Conservation (phyloP, 2,888 invertebrate genomes). For the Hemistola chrysoprasaria region DNA sequence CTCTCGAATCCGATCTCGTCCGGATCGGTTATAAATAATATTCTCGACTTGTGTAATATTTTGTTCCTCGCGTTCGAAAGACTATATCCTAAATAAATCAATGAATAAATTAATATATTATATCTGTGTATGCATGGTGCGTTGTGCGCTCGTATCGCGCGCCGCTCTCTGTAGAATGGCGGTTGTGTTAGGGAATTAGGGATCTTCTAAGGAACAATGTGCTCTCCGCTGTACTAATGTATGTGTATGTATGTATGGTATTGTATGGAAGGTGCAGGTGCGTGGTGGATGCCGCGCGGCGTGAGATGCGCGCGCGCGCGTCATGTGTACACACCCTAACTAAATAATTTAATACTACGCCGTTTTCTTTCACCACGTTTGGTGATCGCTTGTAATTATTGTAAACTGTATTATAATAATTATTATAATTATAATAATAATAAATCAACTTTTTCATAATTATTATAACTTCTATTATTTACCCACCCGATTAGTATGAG, state of each 20-base stretch:
- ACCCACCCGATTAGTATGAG: neutral
- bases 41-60: slow-evolving; percentile 81
- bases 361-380: slow-evolving; percentile 81
- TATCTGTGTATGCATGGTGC: slow-evolving; percentile 44
- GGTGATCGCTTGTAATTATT: slow-evolving; percentile 83
- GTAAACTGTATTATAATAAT: slow-evolving; percentile 83
- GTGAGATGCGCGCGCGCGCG: slow-evolving; percentile 41
- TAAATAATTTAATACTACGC: slow-evolving; percentile 77
- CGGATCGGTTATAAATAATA: slow-evolving; percentile 80
- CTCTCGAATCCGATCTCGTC: slow-evolving; percentile 75
- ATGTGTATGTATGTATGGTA: no score
- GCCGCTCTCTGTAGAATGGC: slow-evolving; percentile 27
- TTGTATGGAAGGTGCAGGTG: slow-evolving; percentile 2
- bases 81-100: slow-evolving; percentile 79
- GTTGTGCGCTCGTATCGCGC: slow-evolving; percentile 38
- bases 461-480: slow-evolving; percentile 72
- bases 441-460: slow-evolving; percentile 83
- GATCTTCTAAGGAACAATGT: slow-evolving; percentile 21
- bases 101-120: slow-evolving; percentile 42
- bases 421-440: slow-evolving; percentile 80
- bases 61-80: slow-evolving; percentile 82
- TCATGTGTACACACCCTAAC: slow-evolving; percentile 56
- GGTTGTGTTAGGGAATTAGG: slow-evolving; percentile 9
- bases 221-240: slow-evolving; percentile 24
- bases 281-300: slow-evolving; percentile 28